Conservation (phyloP, 2,888 invertebrate species). For the Vanessa cardui region DNA sequence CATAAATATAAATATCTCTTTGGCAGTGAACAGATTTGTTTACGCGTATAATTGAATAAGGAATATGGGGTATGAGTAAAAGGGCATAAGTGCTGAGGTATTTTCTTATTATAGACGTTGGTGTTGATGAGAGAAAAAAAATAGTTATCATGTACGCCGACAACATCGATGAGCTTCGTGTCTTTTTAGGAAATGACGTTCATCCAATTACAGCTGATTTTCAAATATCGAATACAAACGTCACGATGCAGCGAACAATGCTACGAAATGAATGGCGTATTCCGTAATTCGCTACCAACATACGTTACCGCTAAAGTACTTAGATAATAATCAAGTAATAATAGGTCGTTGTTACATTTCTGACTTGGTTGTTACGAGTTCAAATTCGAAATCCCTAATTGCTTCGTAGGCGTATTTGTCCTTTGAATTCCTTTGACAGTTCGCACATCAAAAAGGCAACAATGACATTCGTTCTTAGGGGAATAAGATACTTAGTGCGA, state of each 20-base stretch:
- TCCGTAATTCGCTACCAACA: neutral
- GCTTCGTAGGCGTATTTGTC: slow-evolving; percentile 16
- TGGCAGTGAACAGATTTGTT: no score
- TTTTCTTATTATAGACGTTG: no score
- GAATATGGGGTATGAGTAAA: no score
- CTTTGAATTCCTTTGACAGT: slow-evolving; percentile 17
- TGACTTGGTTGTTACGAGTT: slow-evolving; percentile 11
- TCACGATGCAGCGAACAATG: neutral
- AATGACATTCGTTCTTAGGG: neutral
- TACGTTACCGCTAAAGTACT: neutral
- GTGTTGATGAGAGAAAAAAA: no score
- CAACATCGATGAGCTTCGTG: no score
- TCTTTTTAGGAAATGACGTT: no score
- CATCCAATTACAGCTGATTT: no score
- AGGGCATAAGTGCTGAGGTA: no score
- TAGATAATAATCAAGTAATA: neutral
- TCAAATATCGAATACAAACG: no score
- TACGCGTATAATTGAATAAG: no score
- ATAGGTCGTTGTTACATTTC: slow-evolving; percentile 1
- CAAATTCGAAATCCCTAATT: slow-evolving; percentile 6
- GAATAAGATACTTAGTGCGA: slow-evolving; percentile 9
- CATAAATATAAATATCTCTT: no score
- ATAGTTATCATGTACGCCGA: no score
- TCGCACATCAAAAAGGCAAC: slow-evolving; percentile 12
- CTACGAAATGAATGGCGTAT: neutral